A percentile compares a stretch with the other conserved stretches of the same genome.
phyloP scores from a whole-genome alignment of 2,797 vertebrate genomes.

The Gambusia yucatana region DNA sequence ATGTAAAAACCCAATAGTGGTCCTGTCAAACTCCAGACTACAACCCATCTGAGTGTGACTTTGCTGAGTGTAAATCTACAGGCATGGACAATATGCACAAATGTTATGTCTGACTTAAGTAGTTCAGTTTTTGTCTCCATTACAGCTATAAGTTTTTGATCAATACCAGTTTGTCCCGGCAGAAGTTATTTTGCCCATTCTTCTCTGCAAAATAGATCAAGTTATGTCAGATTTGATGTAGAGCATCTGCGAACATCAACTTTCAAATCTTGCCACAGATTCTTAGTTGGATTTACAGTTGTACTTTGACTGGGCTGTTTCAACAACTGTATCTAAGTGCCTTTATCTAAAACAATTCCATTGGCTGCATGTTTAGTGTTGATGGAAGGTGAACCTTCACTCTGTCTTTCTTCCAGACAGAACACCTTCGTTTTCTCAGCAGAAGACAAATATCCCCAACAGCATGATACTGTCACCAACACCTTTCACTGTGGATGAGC shows the following conservation, averaged over 20 bases:
- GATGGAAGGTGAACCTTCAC: background rate
- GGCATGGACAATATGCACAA: background rate
- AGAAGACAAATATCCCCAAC: background rate
- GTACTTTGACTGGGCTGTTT: background rate
- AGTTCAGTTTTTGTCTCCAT: background rate
- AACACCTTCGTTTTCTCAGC: no score
- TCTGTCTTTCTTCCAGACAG: background rate
- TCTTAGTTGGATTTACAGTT: background rate
- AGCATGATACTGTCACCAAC: background rate
- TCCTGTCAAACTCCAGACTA: background rate
- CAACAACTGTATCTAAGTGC: background rate
- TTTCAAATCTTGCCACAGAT: background rate
- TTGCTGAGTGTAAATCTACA: conserved; percentile 3
- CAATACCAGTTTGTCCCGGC: background rate
- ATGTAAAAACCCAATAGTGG: conserved; percentile 16
- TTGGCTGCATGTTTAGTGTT: background rate
- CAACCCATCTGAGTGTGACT: conserved; percentile 24
- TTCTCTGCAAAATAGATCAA: no score
- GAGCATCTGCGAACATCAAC: background rate
- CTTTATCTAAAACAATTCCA: background rate
- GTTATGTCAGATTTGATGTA: background rate
- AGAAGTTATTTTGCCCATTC: no score
- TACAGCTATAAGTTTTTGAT: background rate
- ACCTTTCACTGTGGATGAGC: background rate
- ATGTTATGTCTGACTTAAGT: background rate